These are phyloP conservation scores for Oryzias curvinotus DNA, from an alignment of 2,113 vertebrate species.

Conservation along the genomic window DNA sequence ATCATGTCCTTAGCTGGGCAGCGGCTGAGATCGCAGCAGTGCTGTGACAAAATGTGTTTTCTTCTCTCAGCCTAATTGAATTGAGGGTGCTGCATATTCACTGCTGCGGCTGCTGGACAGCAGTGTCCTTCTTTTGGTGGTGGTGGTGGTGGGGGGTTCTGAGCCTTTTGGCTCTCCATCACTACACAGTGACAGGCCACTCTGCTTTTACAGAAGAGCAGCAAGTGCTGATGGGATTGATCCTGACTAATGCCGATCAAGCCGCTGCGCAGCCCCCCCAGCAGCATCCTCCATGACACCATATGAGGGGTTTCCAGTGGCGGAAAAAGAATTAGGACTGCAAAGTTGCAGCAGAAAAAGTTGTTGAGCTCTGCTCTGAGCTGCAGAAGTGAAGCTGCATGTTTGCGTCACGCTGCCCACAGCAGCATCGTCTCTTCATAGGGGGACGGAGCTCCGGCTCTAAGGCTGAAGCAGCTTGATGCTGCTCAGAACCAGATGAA, in stretches of 20 bases:
- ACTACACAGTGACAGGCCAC: conserved; percentile 30
- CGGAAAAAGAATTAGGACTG: too few species aligned
- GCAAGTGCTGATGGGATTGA: conserved; percentile 39
- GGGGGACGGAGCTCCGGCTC: not conserved
- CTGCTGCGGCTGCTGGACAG: conserved; percentile 20
- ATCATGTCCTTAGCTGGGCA: conserved; percentile 40
- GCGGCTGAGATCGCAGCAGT: conserved; percentile 18
- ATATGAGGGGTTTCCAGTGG: too few species aligned
- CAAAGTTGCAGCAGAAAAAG: too few species aligned
- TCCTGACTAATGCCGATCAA: conserved; percentile 15
- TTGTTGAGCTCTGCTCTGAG: too few species aligned
- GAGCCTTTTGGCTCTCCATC: conserved; percentile 36
- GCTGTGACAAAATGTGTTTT: conserved; percentile 35
- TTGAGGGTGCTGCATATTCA: conserved; percentile 40
- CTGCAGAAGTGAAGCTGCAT: too few species aligned
- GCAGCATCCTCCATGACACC: too few species aligned
- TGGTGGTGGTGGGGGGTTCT: not conserved
- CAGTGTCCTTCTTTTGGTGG: conserved; percentile 33
- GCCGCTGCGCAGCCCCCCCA: not conserved
- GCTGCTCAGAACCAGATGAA: not conserved
- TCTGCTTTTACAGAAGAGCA: conserved; percentile 6
- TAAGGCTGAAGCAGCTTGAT: conserved; percentile 6
- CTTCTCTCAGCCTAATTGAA: conserved; percentile 60
- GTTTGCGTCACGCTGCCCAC: too few species aligned
- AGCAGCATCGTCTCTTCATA: too few species aligned